A percentile compares a stretch with the other conserved stretches of the same genome.
These are phyloP conservation scores for Alloplasta piceator DNA, from an alignment of 2,888 invertebrate species.

Conservation along the genomic window DNA sequence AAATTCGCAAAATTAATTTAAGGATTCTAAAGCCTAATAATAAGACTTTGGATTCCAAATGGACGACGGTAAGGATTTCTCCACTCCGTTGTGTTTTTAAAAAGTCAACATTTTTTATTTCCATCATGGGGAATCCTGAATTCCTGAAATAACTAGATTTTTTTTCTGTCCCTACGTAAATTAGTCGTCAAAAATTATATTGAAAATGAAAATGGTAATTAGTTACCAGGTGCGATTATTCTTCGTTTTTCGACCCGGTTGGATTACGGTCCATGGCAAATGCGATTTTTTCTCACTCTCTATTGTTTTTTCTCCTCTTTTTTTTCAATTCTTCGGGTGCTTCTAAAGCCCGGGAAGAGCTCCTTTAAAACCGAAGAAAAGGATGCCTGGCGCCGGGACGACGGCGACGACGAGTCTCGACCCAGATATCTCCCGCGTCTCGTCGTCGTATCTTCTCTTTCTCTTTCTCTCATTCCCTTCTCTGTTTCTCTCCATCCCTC, in stretches of 20 bases:
- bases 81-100: too few species aligned
- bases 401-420: constrained; percentile 82
- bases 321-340: constrained; percentile 55
- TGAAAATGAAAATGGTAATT: too few species aligned
- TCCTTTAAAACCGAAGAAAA: constrained; percentile 70
- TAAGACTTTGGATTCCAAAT: too few species aligned
- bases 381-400: constrained; percentile 81
- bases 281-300: constrained; percentile 53
- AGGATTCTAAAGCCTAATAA: too few species aligned
- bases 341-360: constrained; percentile 64
- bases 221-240: too few species aligned
- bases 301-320: constrained; percentile 28
- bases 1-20: too few species aligned
- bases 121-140: too few species aligned
- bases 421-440: constrained; percentile 79
- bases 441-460: constrained; percentile 75
- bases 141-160: too few species aligned
- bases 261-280: constrained; percentile 44
- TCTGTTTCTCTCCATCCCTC: constrained; percentile 72
- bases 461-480: constrained; percentile 74
- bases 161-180: too few species aligned
- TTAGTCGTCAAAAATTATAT: too few species aligned
- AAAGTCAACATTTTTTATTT: too few species aligned
- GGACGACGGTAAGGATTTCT: too few species aligned
- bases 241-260: background rate